Conservation (phyloP, 2,888 invertebrate species). For the Amiota mariae region DNA sequence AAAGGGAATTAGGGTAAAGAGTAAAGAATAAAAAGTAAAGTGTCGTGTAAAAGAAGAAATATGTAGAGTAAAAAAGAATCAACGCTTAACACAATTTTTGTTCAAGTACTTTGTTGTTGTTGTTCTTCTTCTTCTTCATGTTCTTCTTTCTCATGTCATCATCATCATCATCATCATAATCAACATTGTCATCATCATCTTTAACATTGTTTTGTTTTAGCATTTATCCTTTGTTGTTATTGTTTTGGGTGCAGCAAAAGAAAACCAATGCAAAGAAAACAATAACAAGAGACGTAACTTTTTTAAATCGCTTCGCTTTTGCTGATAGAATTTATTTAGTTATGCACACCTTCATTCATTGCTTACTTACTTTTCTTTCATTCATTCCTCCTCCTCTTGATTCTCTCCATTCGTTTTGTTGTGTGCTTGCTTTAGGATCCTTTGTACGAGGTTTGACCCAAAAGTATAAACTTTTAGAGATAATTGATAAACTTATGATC, state of each 20-base stretch:
- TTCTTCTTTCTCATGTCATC: neutral
- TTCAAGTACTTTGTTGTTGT: slow-evolving; percentile 48
- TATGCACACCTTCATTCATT: slow-evolving; percentile 63
- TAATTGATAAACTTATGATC: too few species aligned
- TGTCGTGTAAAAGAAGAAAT: neutral
- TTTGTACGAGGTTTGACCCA: neutral
- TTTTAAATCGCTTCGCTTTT: slow-evolving; percentile 30
- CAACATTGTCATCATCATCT: neutral
- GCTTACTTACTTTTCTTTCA: neutral
- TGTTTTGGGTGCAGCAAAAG: neutral
- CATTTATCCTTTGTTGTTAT: neutral
- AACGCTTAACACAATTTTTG: slow-evolving; percentile 62
- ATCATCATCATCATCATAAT: neutral
- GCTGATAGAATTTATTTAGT: slow-evolving; percentile 66
- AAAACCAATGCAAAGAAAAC: neutral
- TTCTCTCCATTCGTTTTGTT: too few species aligned
- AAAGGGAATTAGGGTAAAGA: neutral
- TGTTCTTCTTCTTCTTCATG: neutral
- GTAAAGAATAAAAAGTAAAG: neutral
- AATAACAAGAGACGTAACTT: slow-evolving; percentile 33
- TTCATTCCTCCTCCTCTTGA: neutral
- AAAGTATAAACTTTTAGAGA: neutral
- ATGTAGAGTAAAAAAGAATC: slow-evolving; percentile 60
- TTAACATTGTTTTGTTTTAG: slow-evolving; percentile 4
- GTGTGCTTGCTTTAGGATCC: too few species aligned